Evolutionary conservation across 2,888 invertebrate genomes (phyloP), one percentile per base, ranked within the genome.

Genomic region (Orthosia incerta): DNA sequence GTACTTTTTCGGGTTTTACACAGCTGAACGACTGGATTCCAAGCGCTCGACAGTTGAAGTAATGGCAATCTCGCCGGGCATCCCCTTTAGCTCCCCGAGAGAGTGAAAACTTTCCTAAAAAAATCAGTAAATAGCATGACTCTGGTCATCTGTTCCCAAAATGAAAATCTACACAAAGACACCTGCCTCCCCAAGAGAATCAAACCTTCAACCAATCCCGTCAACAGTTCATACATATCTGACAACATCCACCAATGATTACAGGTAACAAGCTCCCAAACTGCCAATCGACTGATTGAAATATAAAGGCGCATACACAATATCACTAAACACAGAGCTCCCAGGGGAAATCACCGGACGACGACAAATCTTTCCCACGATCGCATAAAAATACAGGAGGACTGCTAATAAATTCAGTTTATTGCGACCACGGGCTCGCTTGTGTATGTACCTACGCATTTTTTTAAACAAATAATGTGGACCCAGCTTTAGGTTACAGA

Each of bases 341-440:
- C 88, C 92, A 0, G 26, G 94, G 94, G 94, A 94, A 94, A 94
- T 94, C 93, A 93, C 85, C 62, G 89, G 82, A 74, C 80, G 81
- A 79, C 91, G 93, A 93, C 93, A 94, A 94, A 94, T 94, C 93
- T 93, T 90, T 83, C 83, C 86, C 59, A 84, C 85, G 89, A 91
- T 91, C 91, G 89, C 86, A 76, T 87, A 87, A 92, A 92, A 91
- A 91, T 91, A 93, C 91, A 87, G 88, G 76, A 79, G 87, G 78
- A 88, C 87, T 89, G 86, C 81, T 86, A 86, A 91, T 93, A 93
- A 94, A 93, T 94, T 90, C 87, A 86, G 83, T 92, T 93, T 93
- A 94, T 91, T 90, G 92, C 92, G 87, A 89, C 87, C 89, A 84
- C 84, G 79, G 87, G 87, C 85, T 83, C 82, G 82, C 79, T 79